Evolutionary conservation across 2,113 vertebrate species (phyloP), one percentile per base, ranked within the genome.

Genomic region (Malurus elegans): DNA sequence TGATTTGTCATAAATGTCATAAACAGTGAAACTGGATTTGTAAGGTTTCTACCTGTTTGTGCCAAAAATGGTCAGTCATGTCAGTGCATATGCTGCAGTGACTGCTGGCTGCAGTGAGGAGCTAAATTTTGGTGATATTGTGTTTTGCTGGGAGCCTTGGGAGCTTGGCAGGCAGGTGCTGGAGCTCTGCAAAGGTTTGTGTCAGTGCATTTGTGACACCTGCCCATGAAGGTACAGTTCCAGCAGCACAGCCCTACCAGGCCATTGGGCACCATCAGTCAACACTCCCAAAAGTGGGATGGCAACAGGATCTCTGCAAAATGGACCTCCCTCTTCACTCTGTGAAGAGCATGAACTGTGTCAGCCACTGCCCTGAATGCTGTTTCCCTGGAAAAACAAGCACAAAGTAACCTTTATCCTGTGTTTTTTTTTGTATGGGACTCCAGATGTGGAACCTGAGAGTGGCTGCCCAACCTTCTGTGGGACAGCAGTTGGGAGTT

Each of bases 71-170:
- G 48, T 51, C 5, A 2, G 24, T 34, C 8, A 1, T 4, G n/a
- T 4, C 15, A 4, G 24, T 3, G n/a, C 38, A 1, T 4, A 0
- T 1, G 29, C 53, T 67, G 8, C 34, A n/a, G 58, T 2, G 14
- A 3, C 8, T 31, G 61, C 47, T 51, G 65, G 4, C 3, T 40
- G 32, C 44, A 38, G 57, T 0, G 58, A 50, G 84, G 54, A 73
- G 18, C 24, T 42, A 2, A 3, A 5, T 34, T 84, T 65, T 50
- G 44, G 28, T 53, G 53, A 3, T 18, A 1, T 0, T 44, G 48
- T 14, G 31, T 38, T 92, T 91, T 42, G 28, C 57, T 47, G 4
- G 5, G 75, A 90, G 79, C 50, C 45, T 28, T 7, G 20, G 38
- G 72, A 48, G 40, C 38, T 44, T 21, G 4, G 19, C 57, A 66